phyloP scores from a whole-genome alignment of 2,113 vertebrate genomes.

The Raphicerus campestris region DNA sequence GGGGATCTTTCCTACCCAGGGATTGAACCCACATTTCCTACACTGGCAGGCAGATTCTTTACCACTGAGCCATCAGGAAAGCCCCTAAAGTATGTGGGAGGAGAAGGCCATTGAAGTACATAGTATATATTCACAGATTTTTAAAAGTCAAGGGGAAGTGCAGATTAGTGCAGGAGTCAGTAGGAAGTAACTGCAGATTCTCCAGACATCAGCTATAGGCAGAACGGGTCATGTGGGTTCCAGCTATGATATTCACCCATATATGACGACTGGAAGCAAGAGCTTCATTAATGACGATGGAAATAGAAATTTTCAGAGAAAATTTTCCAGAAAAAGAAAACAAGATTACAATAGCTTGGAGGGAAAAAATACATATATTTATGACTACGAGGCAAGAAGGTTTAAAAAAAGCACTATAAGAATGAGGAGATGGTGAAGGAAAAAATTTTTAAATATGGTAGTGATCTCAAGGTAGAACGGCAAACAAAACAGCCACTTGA shows the following conservation, averaged over 20 bases:
- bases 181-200: not conserved
- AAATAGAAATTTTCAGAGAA: not conserved
- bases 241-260: not conserved
- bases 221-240: not conserved
- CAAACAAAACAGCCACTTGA: not conserved
- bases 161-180: not conserved
- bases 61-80: not conserved
- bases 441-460: not conserved
- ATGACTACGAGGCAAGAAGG: not conserved
- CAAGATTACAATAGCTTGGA: not conserved
- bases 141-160: not conserved
- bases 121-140: not conserved
- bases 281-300: not conserved
- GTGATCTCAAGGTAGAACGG: not conserved
- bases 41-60: not conserved
- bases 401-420: not conserved
- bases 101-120: not conserved
- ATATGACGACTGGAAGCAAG: not conserved
- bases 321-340: not conserved
- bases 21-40: not conserved
- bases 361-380: not conserved
- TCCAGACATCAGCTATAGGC: not conserved
- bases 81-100: not conserved
- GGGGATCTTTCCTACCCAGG: not conserved
- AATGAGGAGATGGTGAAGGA: not conserved